Evolutionary conservation across 2,888 invertebrate genomes (phyloP).

Genomic region (Erynnis tages): DNA sequence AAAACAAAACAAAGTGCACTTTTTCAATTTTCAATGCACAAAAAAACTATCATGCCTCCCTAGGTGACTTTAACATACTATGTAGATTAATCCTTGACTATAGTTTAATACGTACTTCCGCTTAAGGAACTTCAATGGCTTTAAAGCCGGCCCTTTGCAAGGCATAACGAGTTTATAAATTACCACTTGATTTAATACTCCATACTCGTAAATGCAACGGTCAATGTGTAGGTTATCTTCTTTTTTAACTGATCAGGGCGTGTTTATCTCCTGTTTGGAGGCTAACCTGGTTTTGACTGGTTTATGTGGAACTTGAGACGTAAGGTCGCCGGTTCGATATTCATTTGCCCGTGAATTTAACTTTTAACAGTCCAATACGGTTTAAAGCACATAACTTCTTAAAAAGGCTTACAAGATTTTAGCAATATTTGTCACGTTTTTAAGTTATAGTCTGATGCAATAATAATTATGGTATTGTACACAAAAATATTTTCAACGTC

Average conservation of each 20-base stretch:
- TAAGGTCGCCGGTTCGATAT: constrained; percentile 15
- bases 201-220: not conserved
- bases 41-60: too few species aligned
- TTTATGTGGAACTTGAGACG: constrained; percentile 22
- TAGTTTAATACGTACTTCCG: constrained; percentile 5
- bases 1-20: too few species aligned
- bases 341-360: constrained; percentile 8
- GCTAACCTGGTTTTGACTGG: constrained; percentile 15
- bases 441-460: too few species aligned
- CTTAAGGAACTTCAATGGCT: constrained; percentile 2
- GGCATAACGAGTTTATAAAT: constrained; percentile 15
- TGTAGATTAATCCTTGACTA: not conserved
- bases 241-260: constrained; percentile 19
- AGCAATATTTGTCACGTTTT: too few species aligned
- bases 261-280: constrained; percentile 12
- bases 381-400: not conserved
- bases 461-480: too few species aligned
- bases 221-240: constrained; percentile 20
- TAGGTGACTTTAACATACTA: too few species aligned
- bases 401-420: too few species aligned
- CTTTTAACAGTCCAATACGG: not conserved
- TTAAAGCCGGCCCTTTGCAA: constrained; percentile 6
- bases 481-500: not conserved
- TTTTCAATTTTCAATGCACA: too few species aligned
- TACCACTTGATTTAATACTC: not conserved